Base-by-base conservation (phyloP, 1,140 invertebrate species). In the Scaptomyza montana region DNA sequence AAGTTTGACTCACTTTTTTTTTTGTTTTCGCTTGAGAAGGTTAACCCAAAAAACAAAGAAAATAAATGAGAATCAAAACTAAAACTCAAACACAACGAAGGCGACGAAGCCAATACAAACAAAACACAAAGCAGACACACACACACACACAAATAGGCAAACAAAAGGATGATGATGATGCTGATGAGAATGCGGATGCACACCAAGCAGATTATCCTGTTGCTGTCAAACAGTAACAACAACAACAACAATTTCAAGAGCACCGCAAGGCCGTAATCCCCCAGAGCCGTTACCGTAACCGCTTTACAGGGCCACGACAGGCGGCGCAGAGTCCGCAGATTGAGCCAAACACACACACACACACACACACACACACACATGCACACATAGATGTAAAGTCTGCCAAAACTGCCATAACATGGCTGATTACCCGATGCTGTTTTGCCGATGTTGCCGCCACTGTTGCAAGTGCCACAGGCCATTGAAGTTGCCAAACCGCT, bases 321-420 rank as follows among this genome's bases (percentile, higher is more conserved):
- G 13, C 62, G 10, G 30, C 49, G 4, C 49, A 46, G 33, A 36
- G 56, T 63, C 59, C 41, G 25, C 69, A 67, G 63, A 67, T 73
- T 61, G 56, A 62, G 30, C 47, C 36, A 51, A 21, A 4, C 28
- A 28, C 57, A 60, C 28, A 60, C 56, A 57, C 53, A 55, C 33
- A 55, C 30, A 55, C 33, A 39, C 33, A 56, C 9, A 59, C 39
- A 43, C 21, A 28, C 19, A 12, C 13, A 59, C 21, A 25, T 25
- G 3, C 21, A 25, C 21, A 25, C 21, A 25, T 9, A 59, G 13
- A 2, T 5, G 13, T 47, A n/a, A 56, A 25, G n/a, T 16, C 64
- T 73, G 64, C 56, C 70, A 73, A 68, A 61, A 73, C 70, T 68
- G 70, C 70, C 70, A 73, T 73, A 73, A 68, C 70, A 73, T 62